Base-by-base conservation (phyloP, 1,140 invertebrate species). In the Drosophila cardini region DNA sequence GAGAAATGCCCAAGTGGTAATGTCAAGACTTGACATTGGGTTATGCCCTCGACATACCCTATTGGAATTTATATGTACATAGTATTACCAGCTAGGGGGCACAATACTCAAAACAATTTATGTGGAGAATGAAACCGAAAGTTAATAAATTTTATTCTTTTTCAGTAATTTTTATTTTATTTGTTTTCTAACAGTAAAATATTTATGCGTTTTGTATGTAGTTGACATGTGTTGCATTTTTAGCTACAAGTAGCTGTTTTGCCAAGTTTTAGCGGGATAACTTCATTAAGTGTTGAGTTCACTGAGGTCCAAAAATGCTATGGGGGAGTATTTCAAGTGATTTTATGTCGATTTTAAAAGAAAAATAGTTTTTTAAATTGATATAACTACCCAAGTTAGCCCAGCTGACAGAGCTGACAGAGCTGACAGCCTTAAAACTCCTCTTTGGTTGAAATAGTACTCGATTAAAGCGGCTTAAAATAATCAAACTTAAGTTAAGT, bases 1-100 rank as follows among this genome's bases (percentile, higher is more conserved):
- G 42, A 26, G 15, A 32, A 38, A 18, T 11, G 11, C 26, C 38
- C 21, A 61, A 69, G 38, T 53, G 38, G 8, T 53, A 55, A 62
- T 70, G 52, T 50, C 67, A 62, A 62, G 58, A 48, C 38, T 42
- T 46, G 11, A 46, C 30, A 65, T 43, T 43, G 40, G 38, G 1
- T 45, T 43, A 34, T 65, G 38, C 13, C 21, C 36, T 18, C 26
- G 34, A 9, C 15, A 34, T 16, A 6, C 52, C 36, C 7, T 13
- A 7, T 26, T 26, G 21, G 21, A 26, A 26, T 26, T 26, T 26
- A 5, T 26, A n/a, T n/a, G n/a, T 26, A 9, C 13, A 32, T 5
- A 40, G 13, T 13, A 4, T 10, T 38, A 2, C 10, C 5, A 13
- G n/a, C 38, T 40, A 40, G n/a, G 21, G 21, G 21, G 21, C 21